Conservation (phyloP, 2,888 invertebrate species). For the Epirrita christyi region DNA sequence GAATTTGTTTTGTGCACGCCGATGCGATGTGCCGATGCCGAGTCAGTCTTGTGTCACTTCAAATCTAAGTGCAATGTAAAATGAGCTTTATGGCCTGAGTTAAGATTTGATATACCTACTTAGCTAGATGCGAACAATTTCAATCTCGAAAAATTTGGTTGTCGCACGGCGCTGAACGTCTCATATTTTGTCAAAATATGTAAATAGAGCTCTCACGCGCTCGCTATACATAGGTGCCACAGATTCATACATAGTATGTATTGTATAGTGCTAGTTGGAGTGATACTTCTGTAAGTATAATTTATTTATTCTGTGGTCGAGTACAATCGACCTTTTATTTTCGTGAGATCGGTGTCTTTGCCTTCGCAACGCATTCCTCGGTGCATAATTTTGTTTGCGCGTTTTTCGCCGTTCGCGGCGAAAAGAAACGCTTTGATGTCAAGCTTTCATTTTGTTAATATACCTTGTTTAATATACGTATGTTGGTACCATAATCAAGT, state of each 20-base stretch:
- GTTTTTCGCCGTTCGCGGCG: conserved; percentile 57
- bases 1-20: conserved; percentile 79
- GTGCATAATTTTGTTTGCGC: conserved; percentile 65
- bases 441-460: conserved; percentile 37
- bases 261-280: background rate
- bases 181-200: background rate
- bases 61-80: conserved; percentile 1
- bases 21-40: conserved; percentile 49
- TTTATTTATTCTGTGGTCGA: conserved; percentile 33
- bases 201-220: background rate
- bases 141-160: background rate
- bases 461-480: conserved; percentile 29
- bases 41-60: conserved; percentile 20
- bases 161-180: too few species aligned
- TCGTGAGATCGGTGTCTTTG: conserved; percentile 69
- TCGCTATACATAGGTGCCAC: background rate
- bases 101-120: background rate
- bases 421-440: conserved; percentile 63
- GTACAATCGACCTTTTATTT: conserved; percentile 77
- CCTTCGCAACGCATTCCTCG: conserved; percentile 63
- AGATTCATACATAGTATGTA: too few species aligned
- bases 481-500: conserved; percentile 34
- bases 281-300: conserved; percentile 1
- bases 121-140: too few species aligned
- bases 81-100: conserved; percentile 1